Conservation (phyloP, 2,113 vertebrate species). For the Pogona vitticeps region DNA sequence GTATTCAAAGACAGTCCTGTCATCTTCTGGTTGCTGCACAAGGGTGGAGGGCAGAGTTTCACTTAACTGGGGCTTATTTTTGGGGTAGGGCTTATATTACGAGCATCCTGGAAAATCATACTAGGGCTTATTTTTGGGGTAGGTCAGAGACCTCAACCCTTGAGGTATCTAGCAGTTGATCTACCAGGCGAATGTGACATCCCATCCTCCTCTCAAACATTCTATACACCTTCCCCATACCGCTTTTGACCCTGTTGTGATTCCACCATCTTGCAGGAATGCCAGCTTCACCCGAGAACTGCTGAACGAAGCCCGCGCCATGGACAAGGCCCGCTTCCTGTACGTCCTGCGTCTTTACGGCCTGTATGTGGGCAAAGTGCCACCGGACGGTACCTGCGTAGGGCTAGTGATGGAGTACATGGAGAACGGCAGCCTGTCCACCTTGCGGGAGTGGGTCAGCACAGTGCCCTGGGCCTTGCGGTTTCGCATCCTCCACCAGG, state of each 20-base stretch:
- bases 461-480: constrained; percentile 72
- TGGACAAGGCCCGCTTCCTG: constrained; percentile 32
- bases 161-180: no score
- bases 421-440: constrained; percentile 76
- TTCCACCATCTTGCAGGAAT: not conserved
- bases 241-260: accelerated
- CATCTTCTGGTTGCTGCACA: no score
- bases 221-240: not conserved
- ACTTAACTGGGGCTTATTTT: no score
- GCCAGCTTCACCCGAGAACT: constrained; percentile 15
- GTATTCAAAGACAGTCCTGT: no score
- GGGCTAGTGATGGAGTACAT: constrained; percentile 85
- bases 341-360: constrained; percentile 51
- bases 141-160: no score
- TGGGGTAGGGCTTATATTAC: no score
- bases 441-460: constrained; percentile 37
- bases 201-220: not conserved
- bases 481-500: constrained; percentile 76
- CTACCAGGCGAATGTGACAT: no score
- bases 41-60: no score
- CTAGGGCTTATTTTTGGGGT: no score
- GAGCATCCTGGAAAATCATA: no score
- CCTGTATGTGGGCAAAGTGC: constrained; percentile 7
- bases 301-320: constrained; percentile 54
- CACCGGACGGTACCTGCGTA: constrained; percentile 8